phyloP scores from a whole-genome alignment of 2,797 vertebrate genomes.

The Rhabdomys pumilio region DNA sequence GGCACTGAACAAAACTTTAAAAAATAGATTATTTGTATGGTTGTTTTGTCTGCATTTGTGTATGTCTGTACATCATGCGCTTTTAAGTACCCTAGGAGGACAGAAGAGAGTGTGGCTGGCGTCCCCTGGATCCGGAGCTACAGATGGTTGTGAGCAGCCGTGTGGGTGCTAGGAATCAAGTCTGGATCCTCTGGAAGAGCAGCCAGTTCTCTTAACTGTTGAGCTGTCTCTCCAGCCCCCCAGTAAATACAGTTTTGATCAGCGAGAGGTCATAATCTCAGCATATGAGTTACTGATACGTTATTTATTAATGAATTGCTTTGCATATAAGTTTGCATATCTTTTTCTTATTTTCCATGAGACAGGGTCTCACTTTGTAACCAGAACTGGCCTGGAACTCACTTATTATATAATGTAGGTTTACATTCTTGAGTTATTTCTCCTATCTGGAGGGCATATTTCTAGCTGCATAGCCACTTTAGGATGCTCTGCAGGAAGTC shows the following conservation, averaged over 20 bases:
- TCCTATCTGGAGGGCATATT: background rate
- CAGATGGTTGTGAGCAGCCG: background rate
- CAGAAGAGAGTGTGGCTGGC: background rate
- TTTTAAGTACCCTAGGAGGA: background rate
- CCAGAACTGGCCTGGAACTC: too few species aligned
- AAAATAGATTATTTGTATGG: background rate
- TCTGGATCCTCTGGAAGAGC: background rate
- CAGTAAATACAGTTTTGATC: background rate
- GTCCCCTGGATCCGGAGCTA: background rate
- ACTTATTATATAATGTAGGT: background rate
- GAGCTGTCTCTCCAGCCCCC: background rate
- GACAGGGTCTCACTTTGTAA: background rate
- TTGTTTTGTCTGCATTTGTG: background rate
- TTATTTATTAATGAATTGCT: conserved; percentile 49
- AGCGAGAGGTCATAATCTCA: background rate
- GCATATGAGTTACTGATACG: background rate
- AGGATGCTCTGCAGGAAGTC: background rate
- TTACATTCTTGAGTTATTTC: background rate
- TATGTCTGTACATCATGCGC: background rate
- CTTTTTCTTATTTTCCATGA: background rate
- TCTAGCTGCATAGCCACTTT: background rate
- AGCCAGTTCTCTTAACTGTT: background rate
- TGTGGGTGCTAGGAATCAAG: background rate
- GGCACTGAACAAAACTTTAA: background rate
- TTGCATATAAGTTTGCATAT: background rate